Evolutionary conservation across 2,113 vertebrate genomes (phyloP).

Genomic region (Nothoprocta pentlandii): DNA sequence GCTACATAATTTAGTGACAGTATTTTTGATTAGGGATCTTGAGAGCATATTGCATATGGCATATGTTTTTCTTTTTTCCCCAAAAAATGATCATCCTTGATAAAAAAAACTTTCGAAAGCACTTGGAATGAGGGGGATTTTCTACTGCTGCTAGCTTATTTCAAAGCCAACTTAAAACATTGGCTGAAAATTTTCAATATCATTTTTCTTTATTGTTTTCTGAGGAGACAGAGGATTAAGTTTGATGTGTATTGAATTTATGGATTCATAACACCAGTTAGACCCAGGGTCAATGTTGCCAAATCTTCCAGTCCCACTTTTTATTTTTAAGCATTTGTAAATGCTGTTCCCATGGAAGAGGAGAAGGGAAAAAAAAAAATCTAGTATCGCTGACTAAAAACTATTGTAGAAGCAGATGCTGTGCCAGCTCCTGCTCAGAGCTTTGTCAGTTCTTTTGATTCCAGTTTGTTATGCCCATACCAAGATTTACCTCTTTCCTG

Average conservation of each 20-base stretch:
- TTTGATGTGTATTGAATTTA: background rate
- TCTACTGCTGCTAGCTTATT: conserved; percentile 18
- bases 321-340: background rate
- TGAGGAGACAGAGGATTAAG: conserved; percentile 13
- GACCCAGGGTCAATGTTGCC: background rate
- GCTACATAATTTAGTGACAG: background rate
- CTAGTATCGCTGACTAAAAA: background rate
- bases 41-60: background rate
- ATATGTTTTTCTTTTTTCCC: background rate
- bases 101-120: conserved; percentile 43
- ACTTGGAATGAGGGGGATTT: conserved; percentile 20
- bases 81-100: background rate
- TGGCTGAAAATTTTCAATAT: background rate
- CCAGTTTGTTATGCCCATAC: background rate
- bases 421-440: background rate
- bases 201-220: background rate
- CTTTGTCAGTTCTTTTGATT: conserved; percentile 9
- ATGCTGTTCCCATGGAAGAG: background rate
- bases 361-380: background rate
- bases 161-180: background rate
- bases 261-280: conserved; percentile 6
- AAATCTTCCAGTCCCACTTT: background rate
- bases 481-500: background rate
- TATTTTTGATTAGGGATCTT: conserved; percentile 12
- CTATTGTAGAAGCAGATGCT: conserved; percentile 24